Evolutionary conservation across 2,888 invertebrate species (phyloP), one percentile per base, ranked within the genome.

Genomic region (Yponomeuta malinellus): DNA sequence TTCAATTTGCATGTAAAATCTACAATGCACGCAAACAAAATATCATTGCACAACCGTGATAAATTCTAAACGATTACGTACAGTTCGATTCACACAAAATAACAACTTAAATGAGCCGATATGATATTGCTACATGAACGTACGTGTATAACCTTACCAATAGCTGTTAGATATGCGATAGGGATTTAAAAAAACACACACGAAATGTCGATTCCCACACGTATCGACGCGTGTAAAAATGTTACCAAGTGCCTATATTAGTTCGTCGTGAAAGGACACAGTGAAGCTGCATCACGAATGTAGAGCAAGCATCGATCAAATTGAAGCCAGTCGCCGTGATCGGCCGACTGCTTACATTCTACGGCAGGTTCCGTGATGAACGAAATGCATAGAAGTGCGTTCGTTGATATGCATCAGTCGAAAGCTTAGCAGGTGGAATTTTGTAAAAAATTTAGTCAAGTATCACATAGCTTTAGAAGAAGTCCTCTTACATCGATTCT

Each of bases 151-250:
- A 63, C 71, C 69, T 72, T 52, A 76, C 71, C 80, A 81, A 78
- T 79, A 78, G 79, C 77, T 80, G 73, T 76, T 78, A 10, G 29
- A 68, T 9, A 52, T 52, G 23, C 43, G 43, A 43, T 43, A 43
- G 3, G 15, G 23, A 52, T 52, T 29, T 31, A 37, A 68, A 9
- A 68, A 48, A 9, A n/a, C 43, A n/a, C 48, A 76, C 82, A 82
- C 79, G 82, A 83, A 77, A 76, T 75, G 74, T 72, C 73, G 74
- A 78, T 80, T 83, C 81, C 78, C 78, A 79, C 79, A 82, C 77
- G 75, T 72, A 69, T 63, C 31, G 4, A 23, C 10, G 64, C 31
- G 64, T 64, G 31, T 64, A 64, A 31, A 31, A 29, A 31, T 29
- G 29, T 64, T n/a, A 23, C 5, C 15, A 37, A 12, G 43, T 65